These are phyloP conservation scores for Dolichotis patagonum DNA, from an alignment of 2,113 vertebrate species.

Conservation along the genomic window DNA sequence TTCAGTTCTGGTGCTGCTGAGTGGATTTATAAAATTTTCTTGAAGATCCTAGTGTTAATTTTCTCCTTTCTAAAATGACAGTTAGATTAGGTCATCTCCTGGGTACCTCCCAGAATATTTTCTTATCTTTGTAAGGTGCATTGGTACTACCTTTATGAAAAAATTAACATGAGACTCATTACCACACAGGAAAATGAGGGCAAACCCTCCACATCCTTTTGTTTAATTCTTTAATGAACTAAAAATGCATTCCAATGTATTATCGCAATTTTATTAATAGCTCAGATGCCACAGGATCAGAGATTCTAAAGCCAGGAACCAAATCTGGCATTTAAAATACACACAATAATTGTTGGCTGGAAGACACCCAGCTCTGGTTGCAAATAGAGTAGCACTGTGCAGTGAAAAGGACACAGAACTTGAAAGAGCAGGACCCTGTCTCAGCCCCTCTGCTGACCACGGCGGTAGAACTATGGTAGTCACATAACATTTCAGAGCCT, in stretches of 20 bases:
- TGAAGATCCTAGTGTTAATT: conserved; percentile 10
- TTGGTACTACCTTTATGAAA: neutral
- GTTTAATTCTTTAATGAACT: conserved; percentile 28
- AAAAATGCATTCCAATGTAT: neutral
- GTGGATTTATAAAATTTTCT: neutral
- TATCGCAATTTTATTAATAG: neutral
- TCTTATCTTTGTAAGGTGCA: neutral
- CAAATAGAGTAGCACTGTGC: fast-evolving
- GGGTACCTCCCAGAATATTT: neutral
- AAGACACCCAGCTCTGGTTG: too few relatives aligned
- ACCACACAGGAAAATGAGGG: neutral
- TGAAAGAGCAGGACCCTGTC: neutral
- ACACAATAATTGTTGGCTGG: too few relatives aligned
- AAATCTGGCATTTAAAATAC: too few relatives aligned
- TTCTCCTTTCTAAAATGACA: neutral
- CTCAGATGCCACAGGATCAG: neutral
- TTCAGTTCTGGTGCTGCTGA: neutral
- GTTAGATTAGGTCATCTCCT: neutral
- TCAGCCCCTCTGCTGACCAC: neutral
- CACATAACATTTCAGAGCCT: neutral
- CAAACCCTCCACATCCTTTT: neutral
- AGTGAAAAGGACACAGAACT: neutral
- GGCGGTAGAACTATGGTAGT: neutral
- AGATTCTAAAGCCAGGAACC: neutral
- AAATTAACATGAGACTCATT: neutral